These are phyloP conservation scores for Meriones psammophilus DNA, from an alignment of 2,797 vertebrate genomes.

Conservation along the genomic window DNA sequence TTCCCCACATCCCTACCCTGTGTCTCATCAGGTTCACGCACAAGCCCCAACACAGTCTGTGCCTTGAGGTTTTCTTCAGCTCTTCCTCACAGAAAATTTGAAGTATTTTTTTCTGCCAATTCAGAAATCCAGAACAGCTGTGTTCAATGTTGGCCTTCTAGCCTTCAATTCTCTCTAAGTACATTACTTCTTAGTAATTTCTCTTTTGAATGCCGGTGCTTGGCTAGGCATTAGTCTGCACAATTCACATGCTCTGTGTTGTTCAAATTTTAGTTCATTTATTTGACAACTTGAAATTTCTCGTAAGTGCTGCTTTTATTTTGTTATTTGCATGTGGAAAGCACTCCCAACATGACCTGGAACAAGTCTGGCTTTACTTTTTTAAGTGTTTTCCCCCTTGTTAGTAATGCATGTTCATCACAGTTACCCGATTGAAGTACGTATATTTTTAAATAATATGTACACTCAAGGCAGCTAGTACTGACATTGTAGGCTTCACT, in stretches of 20 bases:
- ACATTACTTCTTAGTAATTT: constrained; percentile 70
- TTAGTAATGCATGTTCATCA: constrained; percentile 35
- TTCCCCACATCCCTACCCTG: neutral
- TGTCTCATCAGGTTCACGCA: neutral
- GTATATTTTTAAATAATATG: constrained; percentile 8
- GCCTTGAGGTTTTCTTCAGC: neutral
- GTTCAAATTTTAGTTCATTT: constrained; percentile 70
- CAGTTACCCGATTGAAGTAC: constrained; percentile 39
- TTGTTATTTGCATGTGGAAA: constrained; percentile 75
- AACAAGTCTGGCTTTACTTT: constrained; percentile 57
- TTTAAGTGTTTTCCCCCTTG: neutral
- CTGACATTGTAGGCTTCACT: neutral
- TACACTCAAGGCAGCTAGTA: neutral
- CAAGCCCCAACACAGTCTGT: neutral
- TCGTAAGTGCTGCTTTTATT: constrained; percentile 66
- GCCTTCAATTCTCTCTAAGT: constrained; percentile 64
- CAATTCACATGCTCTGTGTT: constrained; percentile 43
- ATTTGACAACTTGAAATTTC: constrained; percentile 77
- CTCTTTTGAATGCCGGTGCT: constrained; percentile 59
- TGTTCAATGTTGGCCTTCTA: constrained; percentile 58
- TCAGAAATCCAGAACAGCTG: constrained; percentile 49
- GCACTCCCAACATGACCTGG: constrained; percentile 10
- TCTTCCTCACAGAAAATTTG: neutral
- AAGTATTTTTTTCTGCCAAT: constrained; percentile 17
- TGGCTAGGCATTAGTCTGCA: constrained; percentile 33